Percentiles rank a stretch among this genome's conserved stretches.
Conservation (phyloP, 2,888 invertebrate species). For the Drosophila mulleri region DNA sequence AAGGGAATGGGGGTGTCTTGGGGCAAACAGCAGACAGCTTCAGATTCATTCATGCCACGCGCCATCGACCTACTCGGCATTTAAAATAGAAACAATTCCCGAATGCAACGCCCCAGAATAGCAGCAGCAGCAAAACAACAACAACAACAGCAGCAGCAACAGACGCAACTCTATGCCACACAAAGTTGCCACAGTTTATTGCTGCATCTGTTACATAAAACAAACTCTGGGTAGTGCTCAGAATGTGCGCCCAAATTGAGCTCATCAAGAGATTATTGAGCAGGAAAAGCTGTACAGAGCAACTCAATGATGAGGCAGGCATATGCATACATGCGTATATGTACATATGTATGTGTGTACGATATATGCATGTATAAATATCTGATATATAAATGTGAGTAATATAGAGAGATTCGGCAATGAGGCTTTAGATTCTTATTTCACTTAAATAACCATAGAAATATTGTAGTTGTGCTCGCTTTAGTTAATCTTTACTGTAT, state of each 20-base stretch:
- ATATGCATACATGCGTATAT: background rate
- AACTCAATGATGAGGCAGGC: background rate
- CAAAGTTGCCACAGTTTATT: constrained; percentile 3
- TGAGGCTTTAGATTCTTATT: background rate
- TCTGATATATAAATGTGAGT: too few species aligned
- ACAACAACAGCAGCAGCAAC: constrained; percentile 9
- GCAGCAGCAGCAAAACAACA: constrained; percentile 13
- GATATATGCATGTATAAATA: background rate
- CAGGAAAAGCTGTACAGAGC: background rate
- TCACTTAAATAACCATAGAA: too few species aligned
- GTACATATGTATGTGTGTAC: background rate
- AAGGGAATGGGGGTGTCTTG: background rate
- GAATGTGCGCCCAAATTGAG: background rate
- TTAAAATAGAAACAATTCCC: constrained; percentile 58
- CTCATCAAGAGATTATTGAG: constrained; percentile 4
- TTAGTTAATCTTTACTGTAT: too few species aligned
- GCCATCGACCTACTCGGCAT: constrained; percentile 42
- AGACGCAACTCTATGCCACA: constrained; percentile 13
- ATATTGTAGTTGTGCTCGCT: too few species aligned
- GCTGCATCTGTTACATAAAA: constrained; percentile 20
- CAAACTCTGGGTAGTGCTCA: background rate
- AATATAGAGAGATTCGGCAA: too few species aligned
- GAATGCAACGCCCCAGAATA: constrained; percentile 7
- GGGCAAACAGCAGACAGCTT: constrained; percentile 22
- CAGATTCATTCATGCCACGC: constrained; percentile 67